Evolutionary conservation across 2,797 vertebrate species (phyloP), one percentile per base, ranked within the genome.

Genomic region (Thunnus albacares): DNA sequence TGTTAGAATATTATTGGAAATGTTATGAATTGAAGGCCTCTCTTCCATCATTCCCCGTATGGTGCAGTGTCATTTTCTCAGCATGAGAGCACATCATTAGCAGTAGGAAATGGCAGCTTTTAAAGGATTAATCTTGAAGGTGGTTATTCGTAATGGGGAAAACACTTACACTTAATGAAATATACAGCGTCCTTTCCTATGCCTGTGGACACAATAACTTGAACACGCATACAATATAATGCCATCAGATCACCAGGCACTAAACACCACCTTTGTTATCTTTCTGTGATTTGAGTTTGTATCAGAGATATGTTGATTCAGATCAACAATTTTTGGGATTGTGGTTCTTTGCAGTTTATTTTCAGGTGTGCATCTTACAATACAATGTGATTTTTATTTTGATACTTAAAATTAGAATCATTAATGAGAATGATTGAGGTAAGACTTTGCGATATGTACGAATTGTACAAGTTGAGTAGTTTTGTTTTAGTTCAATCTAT

Each of bases 81-180:
- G 28, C 68, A 62, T 41, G 67, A 14, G 11, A 28, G 45, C n/a
- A 47, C 41, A 68, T 26, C 75, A 30, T 71, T 55, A 51, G 30
- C 18, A 60, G 10, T 9, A 64, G 45, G 28, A 56, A 68, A 66
- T 56, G 20, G 20, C 9, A 30, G 1, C 52, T 49, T 30, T 30
- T 49, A 30, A 33, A 24, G 4, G 55, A 24, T 62, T 28, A 24
- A 47, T 45, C n/a, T 53, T 55, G 3, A 12, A 57, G 28, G 45
- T 13, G 8, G 26, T 47, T 13, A 14, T 24, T 28, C 24, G 5
- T 57, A 18, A 38, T 7, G 3, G 1, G 5, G 14, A 47, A 22
- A 52, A 58, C 3, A 41, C 59, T 57, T 41, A 58, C 2, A 41
- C 59, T 63, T 41, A 62, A 20, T 24, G 18, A 65, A 57, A 55